Conservation (phyloP, 2,888 invertebrate genomes). For the Cataglyphis rosenhaueri region DNA sequence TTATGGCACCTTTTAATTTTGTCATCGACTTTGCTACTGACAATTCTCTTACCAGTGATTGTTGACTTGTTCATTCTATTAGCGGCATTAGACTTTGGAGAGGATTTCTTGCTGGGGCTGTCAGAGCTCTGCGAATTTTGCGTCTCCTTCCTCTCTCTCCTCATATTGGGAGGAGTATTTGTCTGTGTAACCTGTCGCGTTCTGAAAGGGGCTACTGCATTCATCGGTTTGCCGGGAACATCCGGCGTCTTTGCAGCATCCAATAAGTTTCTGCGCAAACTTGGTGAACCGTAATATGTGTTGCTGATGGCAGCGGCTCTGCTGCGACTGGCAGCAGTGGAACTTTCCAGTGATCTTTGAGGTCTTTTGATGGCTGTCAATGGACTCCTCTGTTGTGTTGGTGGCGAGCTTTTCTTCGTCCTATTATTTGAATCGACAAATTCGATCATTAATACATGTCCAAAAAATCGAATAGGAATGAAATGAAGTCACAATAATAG, state of each 20-base stretch:
- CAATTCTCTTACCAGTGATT: slow-evolving; percentile 63
- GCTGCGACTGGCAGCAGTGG: slow-evolving; percentile 83
- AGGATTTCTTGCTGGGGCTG: slow-evolving; percentile 81
- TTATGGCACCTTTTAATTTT: slow-evolving; percentile 81
- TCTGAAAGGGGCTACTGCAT: slow-evolving; percentile 64
- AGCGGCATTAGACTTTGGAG: slow-evolving; percentile 80
- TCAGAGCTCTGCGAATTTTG: slow-evolving; percentile 78
- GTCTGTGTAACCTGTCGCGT: slow-evolving; percentile 72
- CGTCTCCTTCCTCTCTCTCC: slow-evolving; percentile 77
- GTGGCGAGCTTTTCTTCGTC: slow-evolving; percentile 81
- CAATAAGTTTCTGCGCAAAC: slow-evolving; percentile 86
- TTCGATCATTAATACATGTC: neutral
- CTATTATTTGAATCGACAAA: slow-evolving; percentile 50
- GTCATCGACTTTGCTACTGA: slow-evolving; percentile 72
- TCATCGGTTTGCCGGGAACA: slow-evolving; percentile 82
- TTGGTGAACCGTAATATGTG: slow-evolving; percentile 85
- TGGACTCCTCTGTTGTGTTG: slow-evolving; percentile 78
- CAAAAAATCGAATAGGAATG: neutral
- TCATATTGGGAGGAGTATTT: slow-evolving; percentile 66
- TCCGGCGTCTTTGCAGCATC: slow-evolving; percentile 87
- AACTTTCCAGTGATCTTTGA: slow-evolving; percentile 81
- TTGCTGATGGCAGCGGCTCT: slow-evolving; percentile 81
- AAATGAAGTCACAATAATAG: neutral
- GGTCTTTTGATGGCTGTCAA: slow-evolving; percentile 76
- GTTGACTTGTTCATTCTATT: slow-evolving; percentile 72